Conservation (phyloP, 2,888 invertebrate genomes). For the Dasysyrphus albostriatus region DNA sequence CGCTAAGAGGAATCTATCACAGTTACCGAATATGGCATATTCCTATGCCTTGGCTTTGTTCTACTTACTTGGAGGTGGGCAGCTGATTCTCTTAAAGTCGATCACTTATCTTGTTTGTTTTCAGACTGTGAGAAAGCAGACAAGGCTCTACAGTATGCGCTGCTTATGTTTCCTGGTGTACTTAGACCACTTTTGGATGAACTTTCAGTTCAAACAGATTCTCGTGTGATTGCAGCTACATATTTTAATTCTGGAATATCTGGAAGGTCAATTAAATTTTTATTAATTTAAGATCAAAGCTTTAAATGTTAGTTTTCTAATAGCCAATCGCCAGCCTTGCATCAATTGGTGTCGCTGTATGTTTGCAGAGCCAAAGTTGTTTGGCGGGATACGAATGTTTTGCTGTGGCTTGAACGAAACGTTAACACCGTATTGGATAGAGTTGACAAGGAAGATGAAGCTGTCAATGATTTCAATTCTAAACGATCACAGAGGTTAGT, state of each 20-base stretch:
- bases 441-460: slow-evolving; percentile 87
- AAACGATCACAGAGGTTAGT: slow-evolving; percentile 85
- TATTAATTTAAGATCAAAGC: slow-evolving; percentile 34
- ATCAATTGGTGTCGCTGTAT: slow-evolving; percentile 89
- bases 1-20: slow-evolving; percentile 87
- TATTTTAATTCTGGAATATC: slow-evolving; percentile 82
- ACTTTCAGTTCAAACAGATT: slow-evolving; percentile 90
- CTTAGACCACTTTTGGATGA: slow-evolving; percentile 90
- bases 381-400: slow-evolving; percentile 91
- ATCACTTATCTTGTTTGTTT: slow-evolving; percentile 40
- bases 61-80: slow-evolving; percentile 84
- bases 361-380: slow-evolving; percentile 89
- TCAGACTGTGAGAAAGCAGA: slow-evolving; percentile 85
- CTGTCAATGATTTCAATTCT: slow-evolving; percentile 86
- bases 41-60: slow-evolving; percentile 91
- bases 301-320: slow-evolving; percentile 6
- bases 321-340: slow-evolving; percentile 87
- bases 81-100: background rate
- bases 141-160: slow-evolving; percentile 88
- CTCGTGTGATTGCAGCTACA: slow-evolving; percentile 85
- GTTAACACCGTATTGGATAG: slow-evolving; percentile 87
- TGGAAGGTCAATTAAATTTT: slow-evolving; percentile 78
- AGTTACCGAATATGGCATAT: slow-evolving; percentile 94
- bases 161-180: slow-evolving; percentile 93
- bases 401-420: slow-evolving; percentile 91